Percentiles rank a stretch among this genome's conserved stretches.
These are phyloP conservation scores for Agonopterix alstromeriana DNA, from an alignment of 2,888 invertebrate genomes.

Conservation along the genomic window DNA sequence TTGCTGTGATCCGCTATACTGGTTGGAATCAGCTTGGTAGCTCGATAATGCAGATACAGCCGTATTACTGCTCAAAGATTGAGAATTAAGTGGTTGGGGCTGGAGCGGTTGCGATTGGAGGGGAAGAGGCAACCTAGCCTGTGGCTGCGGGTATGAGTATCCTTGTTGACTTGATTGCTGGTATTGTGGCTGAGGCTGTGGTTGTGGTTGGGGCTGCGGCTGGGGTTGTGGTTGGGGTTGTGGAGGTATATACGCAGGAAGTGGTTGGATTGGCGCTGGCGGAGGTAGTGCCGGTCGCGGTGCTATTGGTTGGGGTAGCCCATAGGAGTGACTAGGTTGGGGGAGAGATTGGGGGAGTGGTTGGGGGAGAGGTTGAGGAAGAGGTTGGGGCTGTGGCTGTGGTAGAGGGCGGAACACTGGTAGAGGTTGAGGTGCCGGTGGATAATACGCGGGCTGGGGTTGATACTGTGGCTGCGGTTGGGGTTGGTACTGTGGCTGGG, in stretches of 20 bases:
- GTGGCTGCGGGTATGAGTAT: conserved; percentile 22
- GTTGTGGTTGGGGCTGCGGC: conserved; percentile 6
- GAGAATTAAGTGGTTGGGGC: conserved; percentile 11
- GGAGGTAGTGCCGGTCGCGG: conserved; percentile 3
- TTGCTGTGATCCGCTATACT: conserved; percentile 39
- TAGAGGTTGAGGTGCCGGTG: conserved; percentile 8
- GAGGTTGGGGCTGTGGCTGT: conserved; percentile 7
- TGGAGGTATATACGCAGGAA: background rate
- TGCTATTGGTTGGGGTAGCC: background rate
- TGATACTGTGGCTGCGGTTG: conserved; percentile 16
- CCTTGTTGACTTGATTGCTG: conserved; percentile 18
- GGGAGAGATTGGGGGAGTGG: conserved; percentile 9
- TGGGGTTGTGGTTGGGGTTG: conserved; percentile 6
- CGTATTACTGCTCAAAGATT: conserved; percentile 12
- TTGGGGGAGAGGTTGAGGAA: conserved; percentile 11
- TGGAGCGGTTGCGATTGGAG: conserved; percentile 7
- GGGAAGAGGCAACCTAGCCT: conserved; percentile 4
- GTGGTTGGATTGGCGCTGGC: background rate
- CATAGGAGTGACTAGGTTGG: conserved; percentile 8
- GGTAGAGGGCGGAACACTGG: conserved; percentile 3
- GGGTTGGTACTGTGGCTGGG: conserved; percentile 15
- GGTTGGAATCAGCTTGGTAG: conserved; percentile 57
- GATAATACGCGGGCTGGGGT: conserved; percentile 8
- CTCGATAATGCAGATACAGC: conserved; percentile 38
- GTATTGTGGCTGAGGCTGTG: conserved; percentile 12